These are phyloP conservation scores for Phoronis australis DNA, from an alignment of 2,888 invertebrate species.

Conservation along the genomic window DNA sequence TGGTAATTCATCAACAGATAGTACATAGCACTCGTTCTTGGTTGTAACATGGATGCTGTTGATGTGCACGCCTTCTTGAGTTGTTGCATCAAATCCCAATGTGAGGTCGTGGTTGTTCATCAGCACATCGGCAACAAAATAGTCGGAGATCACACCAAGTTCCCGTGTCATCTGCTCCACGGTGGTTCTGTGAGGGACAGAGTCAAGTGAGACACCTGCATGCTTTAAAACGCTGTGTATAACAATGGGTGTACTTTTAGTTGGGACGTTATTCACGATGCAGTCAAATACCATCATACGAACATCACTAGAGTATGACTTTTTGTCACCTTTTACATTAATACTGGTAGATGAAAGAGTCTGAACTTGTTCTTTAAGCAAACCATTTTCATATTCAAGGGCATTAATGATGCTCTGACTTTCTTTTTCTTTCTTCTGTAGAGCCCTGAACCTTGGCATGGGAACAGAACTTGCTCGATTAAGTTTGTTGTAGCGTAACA, in stretches of 20 bases:
- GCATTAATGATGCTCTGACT: constrained; percentile 1
- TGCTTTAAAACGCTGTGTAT: constrained; percentile 1
- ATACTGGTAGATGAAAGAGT: not conserved
- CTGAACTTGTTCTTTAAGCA: not conserved
- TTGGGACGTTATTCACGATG: constrained; percentile 7
- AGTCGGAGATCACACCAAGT: constrained; percentile 7
- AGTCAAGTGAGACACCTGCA: constrained; percentile 2
- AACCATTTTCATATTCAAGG: constrained; percentile 1
- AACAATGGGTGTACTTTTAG: constrained; percentile 5
- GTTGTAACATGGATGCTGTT: constrained; percentile 15
- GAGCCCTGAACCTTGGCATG: not conserved
- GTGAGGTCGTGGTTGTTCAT: constrained; percentile 6
- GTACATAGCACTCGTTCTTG: constrained; percentile 1
- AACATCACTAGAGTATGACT: constrained; percentile 2
- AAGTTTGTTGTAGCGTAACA: no score
- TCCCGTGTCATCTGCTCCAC: constrained; percentile 6
- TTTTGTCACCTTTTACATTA: not conserved
- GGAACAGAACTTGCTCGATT: no score
- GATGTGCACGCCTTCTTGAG: constrained; percentile 14
- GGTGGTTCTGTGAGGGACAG: constrained; percentile 6
- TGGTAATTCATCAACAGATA: constrained; percentile 12
- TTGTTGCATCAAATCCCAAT: constrained; percentile 13
- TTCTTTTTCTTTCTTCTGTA: constrained; percentile 1
- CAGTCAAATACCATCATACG: constrained; percentile 4
- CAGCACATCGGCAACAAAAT: constrained; percentile 8